Percentiles rank a stretch among this genome's conserved stretches.
These are phyloP conservation scores for Helarctos malayanus DNA, from an alignment of 2,797 vertebrate genomes.

Conservation along the genomic window DNA sequence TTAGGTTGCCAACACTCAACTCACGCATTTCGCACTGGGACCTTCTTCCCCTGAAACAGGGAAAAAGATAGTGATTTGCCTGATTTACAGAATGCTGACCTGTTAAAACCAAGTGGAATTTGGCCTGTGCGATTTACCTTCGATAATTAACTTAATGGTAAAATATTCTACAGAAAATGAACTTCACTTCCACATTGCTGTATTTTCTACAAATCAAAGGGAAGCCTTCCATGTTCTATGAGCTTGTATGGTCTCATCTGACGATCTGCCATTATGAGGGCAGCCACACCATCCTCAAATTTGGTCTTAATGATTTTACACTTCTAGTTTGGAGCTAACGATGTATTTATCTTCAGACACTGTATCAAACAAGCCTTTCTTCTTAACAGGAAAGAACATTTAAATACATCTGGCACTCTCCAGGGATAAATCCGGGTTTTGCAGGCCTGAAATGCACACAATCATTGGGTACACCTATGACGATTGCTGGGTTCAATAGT, in stretches of 20 bases:
- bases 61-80: neutral
- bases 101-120: neutral
- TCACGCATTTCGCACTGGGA: neutral
- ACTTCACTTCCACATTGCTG: neutral
- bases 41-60: neutral
- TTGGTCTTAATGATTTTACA: conserved; percentile 43
- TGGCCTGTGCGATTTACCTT: neutral
- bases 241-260: neutral
- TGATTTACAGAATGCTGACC: neutral
- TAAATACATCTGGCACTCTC: neutral
- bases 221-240: neutral
- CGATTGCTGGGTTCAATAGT: neutral
- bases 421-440: neutral
- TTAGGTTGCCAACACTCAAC: neutral
- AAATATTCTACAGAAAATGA: neutral
- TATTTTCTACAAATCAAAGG: neutral
- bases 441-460: neutral
- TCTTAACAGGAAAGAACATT: neutral
- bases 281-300: neutral
- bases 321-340: neutral
- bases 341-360: neutral
- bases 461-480: neutral
- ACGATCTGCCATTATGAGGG: neutral
- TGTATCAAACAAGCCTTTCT: neutral
- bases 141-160: too few species aligned